Base-by-base conservation (phyloP, 2,888 invertebrate species). In the Holacanthella duospinosa region DNA sequence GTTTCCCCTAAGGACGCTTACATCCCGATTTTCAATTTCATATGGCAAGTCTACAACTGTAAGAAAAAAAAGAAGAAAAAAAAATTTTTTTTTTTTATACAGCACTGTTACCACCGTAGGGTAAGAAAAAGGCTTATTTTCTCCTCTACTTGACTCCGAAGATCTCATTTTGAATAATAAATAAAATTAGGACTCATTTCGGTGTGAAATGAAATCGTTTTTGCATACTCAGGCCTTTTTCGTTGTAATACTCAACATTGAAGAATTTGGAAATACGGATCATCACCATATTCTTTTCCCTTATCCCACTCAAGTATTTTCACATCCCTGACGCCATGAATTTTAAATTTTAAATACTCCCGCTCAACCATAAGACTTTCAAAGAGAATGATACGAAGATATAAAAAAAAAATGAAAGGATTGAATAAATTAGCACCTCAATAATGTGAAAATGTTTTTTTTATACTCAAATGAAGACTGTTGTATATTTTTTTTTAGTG, bases 1-100 rank as follows among this genome's bases (percentile, higher is more conserved):
- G 79, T 93, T 93, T 62, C 93, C 93, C 63, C 87, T 83, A 79
- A 91, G 89, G 75, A 92, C 92, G 80, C 90, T 92, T 76, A 90
- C 91, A 78, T 93, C 92, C 71, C 89, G 88, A 70, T 93, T 90
- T 79, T 88, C 87, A 58, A 93, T 88, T 73, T 89, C 88, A 82
- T 91, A 93, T 74, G 87, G 61, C 25, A 27, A 86, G 76, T 86
- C 87, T 68, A 91, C 83, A 75, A 88, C 83, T 75, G 88, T 92
- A 92, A 83, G 2, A 81, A 81, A 65, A 68, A 72, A 74, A 69
- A 65, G 60, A 64, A 59, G 62, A n/a, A n/a, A n/a, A n/a, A n/a
- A n/a, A n/a, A n/a, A n/a, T n/a, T n/a, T n/a, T n/a, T n/a, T n/a
- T n/a, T n/a, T n/a, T n/a, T n/a, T n/a, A n/a, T n/a, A 36, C 71